These are phyloP conservation scores for Tinea pellionella DNA, from an alignment of 2,888 invertebrate species.

Conservation along the genomic window DNA sequence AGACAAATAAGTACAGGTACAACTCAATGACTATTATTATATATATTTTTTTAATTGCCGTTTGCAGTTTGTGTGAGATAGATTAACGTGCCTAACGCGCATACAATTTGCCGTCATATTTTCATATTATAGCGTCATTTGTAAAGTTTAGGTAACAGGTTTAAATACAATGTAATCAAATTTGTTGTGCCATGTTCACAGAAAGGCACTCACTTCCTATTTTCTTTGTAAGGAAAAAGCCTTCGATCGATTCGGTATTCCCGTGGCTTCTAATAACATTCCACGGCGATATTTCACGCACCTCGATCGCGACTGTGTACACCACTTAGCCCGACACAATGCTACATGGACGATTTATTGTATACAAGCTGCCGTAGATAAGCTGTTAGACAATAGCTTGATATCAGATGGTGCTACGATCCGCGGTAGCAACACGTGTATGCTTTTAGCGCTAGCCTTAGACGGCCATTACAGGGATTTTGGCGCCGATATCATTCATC, in stretches of 20 bases:
- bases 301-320: constrained; percentile 27
- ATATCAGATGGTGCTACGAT: constrained; percentile 47
- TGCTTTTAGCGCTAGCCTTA: constrained; percentile 61
- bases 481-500: constrained; percentile 50
- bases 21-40: neutral
- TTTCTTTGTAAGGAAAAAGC: constrained; percentile 24
- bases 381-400: constrained; percentile 54
- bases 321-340: constrained; percentile 36
- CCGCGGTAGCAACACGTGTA: constrained; percentile 52
- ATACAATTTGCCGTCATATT: too few species aligned
- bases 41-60: too few species aligned
- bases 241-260: constrained; percentile 47
- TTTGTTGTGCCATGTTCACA: neutral
- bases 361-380: constrained; percentile 50
- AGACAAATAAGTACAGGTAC: neutral
- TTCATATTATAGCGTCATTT: too few species aligned
- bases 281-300: constrained; percentile 37
- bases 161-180: too few species aligned
- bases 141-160: too few species aligned
- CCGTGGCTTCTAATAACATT: constrained; percentile 55
- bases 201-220: neutral
- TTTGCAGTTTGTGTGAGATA: too few species aligned
- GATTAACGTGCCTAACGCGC: too few species aligned
- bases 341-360: constrained; percentile 61
- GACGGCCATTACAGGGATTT: constrained; percentile 56